A percentile compares a stretch with the other conserved stretches of the same genome.
phyloP scores from a whole-genome alignment of 1,140 invertebrate genomes.

The Oscheius sp. region DNA sequence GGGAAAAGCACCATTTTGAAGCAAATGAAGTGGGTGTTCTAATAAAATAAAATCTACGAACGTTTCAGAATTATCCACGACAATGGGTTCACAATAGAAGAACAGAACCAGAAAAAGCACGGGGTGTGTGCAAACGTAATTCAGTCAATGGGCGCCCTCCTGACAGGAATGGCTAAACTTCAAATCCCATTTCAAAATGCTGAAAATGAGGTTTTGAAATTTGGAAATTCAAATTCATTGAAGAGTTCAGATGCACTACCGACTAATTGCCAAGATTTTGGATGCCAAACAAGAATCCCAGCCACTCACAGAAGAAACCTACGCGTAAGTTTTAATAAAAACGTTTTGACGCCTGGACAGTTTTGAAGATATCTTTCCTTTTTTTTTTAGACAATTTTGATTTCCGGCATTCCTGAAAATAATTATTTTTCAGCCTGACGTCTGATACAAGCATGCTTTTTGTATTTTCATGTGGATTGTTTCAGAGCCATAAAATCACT shows the following conservation, averaged over 20 bases:
- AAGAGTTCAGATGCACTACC: conserved; percentile 10
- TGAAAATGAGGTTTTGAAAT: conserved; percentile 14
- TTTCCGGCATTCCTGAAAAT: neutral
- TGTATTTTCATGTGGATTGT: neutral
- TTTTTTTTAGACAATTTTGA: neutral
- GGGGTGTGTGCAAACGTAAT: conserved; percentile 27
- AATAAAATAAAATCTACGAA: neutral
- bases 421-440: conserved; percentile 8
- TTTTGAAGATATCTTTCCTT: too few relatives aligned
- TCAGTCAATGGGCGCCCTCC: conserved; percentile 26
- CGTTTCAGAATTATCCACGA: conserved; percentile 36
- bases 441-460: neutral
- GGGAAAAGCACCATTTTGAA: conserved; percentile 96
- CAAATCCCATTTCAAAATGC: conserved; percentile 10
- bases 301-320: conserved; percentile 4
- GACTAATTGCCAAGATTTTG: conserved; percentile 5
- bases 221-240: neutral
- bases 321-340: neutral
- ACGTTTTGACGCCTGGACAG: neutral
- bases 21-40: conserved; percentile 76
- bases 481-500: conserved; percentile 22
- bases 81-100: conserved; percentile 24
- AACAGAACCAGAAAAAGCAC: conserved; percentile 5
- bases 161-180: conserved; percentile 25
- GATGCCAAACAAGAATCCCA: conserved; percentile 6